Percentiles rank a stretch among this genome's conserved stretches.
These are phyloP conservation scores for Trididemnum clinides DNA, from an alignment of 23 tunicate species.

Conservation along the genomic window DNA sequence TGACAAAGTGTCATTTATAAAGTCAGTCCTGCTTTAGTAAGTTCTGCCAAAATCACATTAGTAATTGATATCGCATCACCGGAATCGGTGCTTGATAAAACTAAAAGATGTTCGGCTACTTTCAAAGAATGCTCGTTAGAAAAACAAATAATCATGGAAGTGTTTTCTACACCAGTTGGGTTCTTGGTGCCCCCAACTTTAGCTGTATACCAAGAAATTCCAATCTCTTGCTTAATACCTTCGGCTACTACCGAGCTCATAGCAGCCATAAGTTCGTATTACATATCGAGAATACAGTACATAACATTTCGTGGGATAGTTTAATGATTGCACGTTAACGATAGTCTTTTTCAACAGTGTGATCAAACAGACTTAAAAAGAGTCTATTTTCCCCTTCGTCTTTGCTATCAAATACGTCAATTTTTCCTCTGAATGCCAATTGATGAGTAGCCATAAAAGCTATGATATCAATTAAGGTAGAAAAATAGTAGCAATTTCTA, in stretches of 20 bases:
- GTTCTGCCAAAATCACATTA: slow-evolving; percentile 13
- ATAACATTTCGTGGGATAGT: slow-evolving; percentile 1
- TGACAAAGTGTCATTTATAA: background rate
- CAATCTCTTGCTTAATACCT: slow-evolving; percentile 9
- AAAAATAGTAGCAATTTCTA: too few species aligned
- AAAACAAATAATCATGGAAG: slow-evolving; percentile 9
- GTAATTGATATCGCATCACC: slow-evolving; percentile 9
- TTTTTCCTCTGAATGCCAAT: background rate
- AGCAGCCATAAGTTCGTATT: slow-evolving; percentile 9
- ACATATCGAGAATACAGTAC: background rate
- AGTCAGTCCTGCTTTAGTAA: slow-evolving; percentile 5
- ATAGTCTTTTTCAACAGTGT: too few species aligned
- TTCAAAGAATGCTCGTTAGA: background rate
- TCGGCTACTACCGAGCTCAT: background rate
- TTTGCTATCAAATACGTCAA: background rate
- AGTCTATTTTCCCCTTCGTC: too few species aligned
- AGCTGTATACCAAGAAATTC: slow-evolving; percentile 5
- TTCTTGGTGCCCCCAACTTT: slow-evolving; percentile 4
- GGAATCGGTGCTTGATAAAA: slow-evolving; percentile 8
- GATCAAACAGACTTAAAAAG: too few species aligned
- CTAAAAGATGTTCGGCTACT: slow-evolving; percentile 4
- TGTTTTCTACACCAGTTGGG: slow-evolving; percentile 19
- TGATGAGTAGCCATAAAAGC: background rate
- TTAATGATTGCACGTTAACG: background rate
- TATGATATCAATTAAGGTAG: too few species aligned